Conservation (phyloP, 2,888 invertebrate species). For the Drosophila neotestacea region DNA sequence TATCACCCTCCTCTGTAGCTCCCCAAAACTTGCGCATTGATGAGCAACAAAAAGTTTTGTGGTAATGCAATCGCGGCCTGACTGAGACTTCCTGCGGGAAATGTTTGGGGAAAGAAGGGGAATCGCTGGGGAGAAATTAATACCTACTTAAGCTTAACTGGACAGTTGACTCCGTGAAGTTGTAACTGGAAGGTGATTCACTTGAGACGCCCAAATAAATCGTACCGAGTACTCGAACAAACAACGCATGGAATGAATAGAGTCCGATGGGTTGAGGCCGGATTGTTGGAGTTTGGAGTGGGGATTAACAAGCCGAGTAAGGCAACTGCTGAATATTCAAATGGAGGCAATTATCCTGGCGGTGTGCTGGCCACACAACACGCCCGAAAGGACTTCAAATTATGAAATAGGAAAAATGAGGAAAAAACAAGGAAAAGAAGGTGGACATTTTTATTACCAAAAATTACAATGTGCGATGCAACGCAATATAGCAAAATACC, state of each 20-base stretch:
- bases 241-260: slow-evolving; percentile 1
- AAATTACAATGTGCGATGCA: slow-evolving; percentile 79
- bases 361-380: slow-evolving; percentile 39
- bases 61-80: slow-evolving; percentile 70
- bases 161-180: slow-evolving; percentile 57
- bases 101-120: background rate
- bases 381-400: slow-evolving; percentile 61
- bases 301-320: slow-evolving; percentile 12
- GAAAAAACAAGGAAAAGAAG: slow-evolving; percentile 11
- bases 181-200: slow-evolving; percentile 67
- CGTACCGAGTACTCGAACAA: slow-evolving; percentile 14
- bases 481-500: slow-evolving; percentile 26
- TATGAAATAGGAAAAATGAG: slow-evolving; percentile 58
- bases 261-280: slow-evolving; percentile 1
- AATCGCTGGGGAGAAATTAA: slow-evolving; percentile 80
- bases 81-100: slow-evolving; percentile 20
- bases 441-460: slow-evolving; percentile 77
- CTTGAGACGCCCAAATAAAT: slow-evolving; percentile 56
- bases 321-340: slow-evolving; percentile 61
- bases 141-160: slow-evolving; percentile 82
- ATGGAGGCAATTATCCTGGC: slow-evolving; percentile 65
- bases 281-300: slow-evolving; percentile 4
- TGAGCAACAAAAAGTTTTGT: slow-evolving; percentile 60
- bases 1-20: background rate
- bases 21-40: slow-evolving; percentile 43